Evolutionary conservation across 2,888 invertebrate genomes (phyloP), one percentile per base, ranked within the genome.

Genomic region (Desoria tigrina): DNA sequence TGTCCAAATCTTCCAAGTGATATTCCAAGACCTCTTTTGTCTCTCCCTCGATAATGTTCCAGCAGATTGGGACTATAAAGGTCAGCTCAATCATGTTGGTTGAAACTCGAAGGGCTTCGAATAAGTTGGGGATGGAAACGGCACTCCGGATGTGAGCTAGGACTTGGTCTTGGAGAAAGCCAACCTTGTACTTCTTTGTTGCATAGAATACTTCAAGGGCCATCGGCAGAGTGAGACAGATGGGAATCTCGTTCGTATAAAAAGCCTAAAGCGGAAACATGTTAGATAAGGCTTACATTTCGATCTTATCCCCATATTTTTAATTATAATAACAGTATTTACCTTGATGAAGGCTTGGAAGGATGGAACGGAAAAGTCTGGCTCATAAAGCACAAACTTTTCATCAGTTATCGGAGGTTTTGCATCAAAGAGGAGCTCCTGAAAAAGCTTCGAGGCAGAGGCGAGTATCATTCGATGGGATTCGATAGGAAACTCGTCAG

Each of bases 161-260:
- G 2, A 74, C 57, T 59, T 69, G 55, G 21, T 72, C 68, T 50
- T 72, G 66, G 11, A 72, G 28, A 63, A 69, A 72, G 37, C 61
- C 21, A 7, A 71, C 74, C 0, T 49, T 51, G 51, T 74, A 72
- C 39, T 74, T 74, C 57, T 71, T 71, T 3, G 72, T 60, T 11
- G 66, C 63, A 39, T 71, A 65, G 61, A 71, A 74, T 4, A 74
- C 66, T 57, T 74, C 69, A 42, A 74, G 58, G 9, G 72, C 66
- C 59, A 63, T 49, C 6, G 68, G 42, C 4, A 74, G 55, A 6
- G 59, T 66, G 42, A 74, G 54, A 42, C 65, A 68, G 58, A 69
- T 63, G 0, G 74, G 71, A n/a, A 72, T 64, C 42, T 74, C 74
- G 23, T 71, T 72, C 1, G 72, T 74, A 55, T 74, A 74, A 51